Evolutionary conservation across 2,113 vertebrate species (phyloP), one percentile per base, ranked within the genome.

Genomic region (Sitta europaea): DNA sequence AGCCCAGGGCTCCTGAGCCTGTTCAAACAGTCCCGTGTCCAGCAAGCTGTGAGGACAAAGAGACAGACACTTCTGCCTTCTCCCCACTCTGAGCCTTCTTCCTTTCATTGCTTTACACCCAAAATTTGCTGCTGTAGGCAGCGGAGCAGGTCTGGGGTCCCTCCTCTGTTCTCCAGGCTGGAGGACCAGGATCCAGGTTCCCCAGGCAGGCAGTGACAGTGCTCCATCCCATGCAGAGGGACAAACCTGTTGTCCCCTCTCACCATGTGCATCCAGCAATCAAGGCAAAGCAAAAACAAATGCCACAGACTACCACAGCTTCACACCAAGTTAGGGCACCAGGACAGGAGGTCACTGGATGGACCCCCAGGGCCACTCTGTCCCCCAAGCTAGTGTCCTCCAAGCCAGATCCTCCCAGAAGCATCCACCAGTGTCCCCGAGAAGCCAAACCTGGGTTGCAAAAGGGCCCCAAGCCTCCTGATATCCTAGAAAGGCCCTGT

Each of bases 1-100:
- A 79, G 36, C 48, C 15, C 3, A 6, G 4, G 1, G 12, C 54
- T 51, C 40, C 63, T 77, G 25, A 81, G n/a, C n/a, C 67, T 2
- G 2, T 35, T 54, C 20, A 3, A 51, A 65, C 2, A 6, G n/a
- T 21, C 51, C 20, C 2, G 1, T 0, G 9, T 38, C n/a, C 40
- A 45, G 45, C 1, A 4, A 33, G 42, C 27, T 58, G 10, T 14
- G 18, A 43, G n/a, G 23, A 92, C 62, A 25, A 53, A 12, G 22
- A 29, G 10, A 38, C 18, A 47, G 24, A 23, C 53, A 12, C 2
- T 3, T 50, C 59, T 70, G 18, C 59, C 57, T 63, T 68, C 33
- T 71, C 16, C 29, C 5, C 35, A 14, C 33, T 59, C 35, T 25
- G 13, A 3, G 1, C 20, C 19, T 25, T 65, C 75, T 35, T 58